Base-by-base conservation (phyloP, 2,888 invertebrate species). In the Cephalotes varians region DNA sequence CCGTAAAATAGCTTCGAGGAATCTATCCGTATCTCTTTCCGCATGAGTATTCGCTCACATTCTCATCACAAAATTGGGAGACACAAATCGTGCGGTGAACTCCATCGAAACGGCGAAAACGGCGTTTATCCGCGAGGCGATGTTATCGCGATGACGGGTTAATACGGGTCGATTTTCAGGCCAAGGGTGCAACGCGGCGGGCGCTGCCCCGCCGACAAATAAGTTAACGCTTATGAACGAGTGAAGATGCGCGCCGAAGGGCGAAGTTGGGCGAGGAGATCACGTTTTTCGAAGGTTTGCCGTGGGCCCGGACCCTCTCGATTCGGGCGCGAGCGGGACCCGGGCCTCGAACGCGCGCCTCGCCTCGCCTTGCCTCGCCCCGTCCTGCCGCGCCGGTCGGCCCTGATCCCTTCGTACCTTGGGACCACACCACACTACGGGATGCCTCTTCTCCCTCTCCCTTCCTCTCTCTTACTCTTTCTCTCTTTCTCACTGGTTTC, bases 371-470 rank as follows among this genome's bases (percentile, higher is more conserved):
- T 49, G 28, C 74, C 74, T 28, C 72, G 72, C 40, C 37, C 31
- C 49, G 74, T 37, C 51, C 25, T 51, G 80, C 82, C 67, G 58
- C 40, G 69, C 86, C 71, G 74, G 79, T 67, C 87, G 89, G 83
- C 89, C 89, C 86, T 86, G 89, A 89, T 89, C 89, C 85, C 86
- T 89, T 85, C 81, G 87, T 86, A 81, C 81, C 87, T 87, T 85
- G 87, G 89, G 91, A 92, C 90, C 91, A n/a, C 86, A 92, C 92
- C 91, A 87, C 91, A 82, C 92, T 90, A 92, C 90, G 89, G 90
- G 90, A 90, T 90, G 85, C 87, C 81, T 88, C 85, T 49, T 77
- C 83, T 87, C 81, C 56, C 71, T 81, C 81, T 80, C 76, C 72
- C 76, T 60, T 15, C 25, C 71, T 51, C 71, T 67, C 79, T 67